Conservation (phyloP, 2,113 vertebrate species). For the Lepus timidus region DNA sequence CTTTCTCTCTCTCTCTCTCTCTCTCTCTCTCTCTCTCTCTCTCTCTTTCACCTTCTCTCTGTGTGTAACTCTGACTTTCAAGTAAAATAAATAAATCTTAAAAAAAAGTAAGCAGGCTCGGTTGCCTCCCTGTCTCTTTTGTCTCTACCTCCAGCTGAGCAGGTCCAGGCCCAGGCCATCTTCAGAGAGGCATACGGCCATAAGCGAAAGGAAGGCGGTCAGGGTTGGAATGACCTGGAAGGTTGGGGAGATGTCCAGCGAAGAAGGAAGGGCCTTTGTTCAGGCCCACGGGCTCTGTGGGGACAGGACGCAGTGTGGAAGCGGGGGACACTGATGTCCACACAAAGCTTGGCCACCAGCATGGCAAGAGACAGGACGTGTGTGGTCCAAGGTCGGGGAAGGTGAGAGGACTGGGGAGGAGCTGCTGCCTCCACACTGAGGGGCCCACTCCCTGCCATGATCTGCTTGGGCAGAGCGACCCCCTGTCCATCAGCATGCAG, state of each 20-base stretch:
- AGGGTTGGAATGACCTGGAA: neutral
- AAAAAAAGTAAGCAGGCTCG: accelerated
- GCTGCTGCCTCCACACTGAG: accelerated
- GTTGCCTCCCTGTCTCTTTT: neutral
- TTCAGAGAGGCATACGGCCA: neutral
- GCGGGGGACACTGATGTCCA: neutral
- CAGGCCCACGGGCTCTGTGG: neutral
- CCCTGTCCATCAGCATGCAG: neutral
- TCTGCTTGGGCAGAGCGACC: neutral
- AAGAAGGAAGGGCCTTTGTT: neutral
- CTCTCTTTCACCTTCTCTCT: too few relatives aligned
- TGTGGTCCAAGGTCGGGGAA: neutral
- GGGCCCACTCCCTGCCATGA: neutral
- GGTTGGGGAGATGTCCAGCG: too few relatives aligned
- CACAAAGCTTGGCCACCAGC: neutral
- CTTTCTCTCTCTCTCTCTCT: too few relatives aligned
- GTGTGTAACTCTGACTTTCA: too few relatives aligned
- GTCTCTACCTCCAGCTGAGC: too few relatives aligned
- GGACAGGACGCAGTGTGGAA: neutral
- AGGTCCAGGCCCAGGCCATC: neutral
- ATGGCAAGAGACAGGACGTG: neutral
- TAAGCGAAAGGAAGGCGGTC: neutral
- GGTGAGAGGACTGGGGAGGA: too few relatives aligned
- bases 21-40: too few relatives aligned
- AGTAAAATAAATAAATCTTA: too few relatives aligned